Evolutionary conservation across 2,797 vertebrate genomes (phyloP), one percentile per base, ranked within the genome.

Genomic region (Tenualosa thibaudeaui): DNA sequence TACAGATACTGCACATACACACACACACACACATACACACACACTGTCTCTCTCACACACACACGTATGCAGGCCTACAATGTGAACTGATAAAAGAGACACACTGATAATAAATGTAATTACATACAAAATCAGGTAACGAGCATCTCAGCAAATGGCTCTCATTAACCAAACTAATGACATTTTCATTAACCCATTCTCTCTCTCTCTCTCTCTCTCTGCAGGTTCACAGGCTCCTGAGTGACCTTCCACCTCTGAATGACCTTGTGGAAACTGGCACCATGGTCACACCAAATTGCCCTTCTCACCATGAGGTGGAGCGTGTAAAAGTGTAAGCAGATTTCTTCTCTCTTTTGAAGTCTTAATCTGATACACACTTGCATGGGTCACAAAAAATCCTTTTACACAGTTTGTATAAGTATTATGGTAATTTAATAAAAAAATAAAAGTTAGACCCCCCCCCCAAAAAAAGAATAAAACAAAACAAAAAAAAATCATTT

Each of bases 81-180:
- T 75, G 68, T 40, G 12, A 19, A 3, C 31, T 75, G 68, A 75
- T 75, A 75, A 75, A 75, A 43, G 31, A 75, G 68, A 75, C 0
- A 75, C 68, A 75, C 31, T 75, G 68, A 75, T 75, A 75, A 31
- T 31, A 37, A 13, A 75, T 40, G 68, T 75, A 75, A 75, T 75
- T 75, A 75, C 68, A 75, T 75, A 26, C 68, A 75, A 31, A 75
- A 19, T 75, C 68, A 75, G 13, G 68, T 75, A 40, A 31, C 13
- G 13, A 75, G 68, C 68, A 43, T 75, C 68, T 17, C 12, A 10
- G 13, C 2, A 12, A 71, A 40, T 31, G 37, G 65, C 31, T 75
- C 68, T 75, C 31, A 75, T 40, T 75, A 75, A 75, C 62, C 24
- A 26, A 65, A 24, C 60, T 37, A 71, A 71, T 9, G 60, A 75